Conservation (phyloP, 1,140 invertebrate species). For the Latrodectus geometricus region DNA sequence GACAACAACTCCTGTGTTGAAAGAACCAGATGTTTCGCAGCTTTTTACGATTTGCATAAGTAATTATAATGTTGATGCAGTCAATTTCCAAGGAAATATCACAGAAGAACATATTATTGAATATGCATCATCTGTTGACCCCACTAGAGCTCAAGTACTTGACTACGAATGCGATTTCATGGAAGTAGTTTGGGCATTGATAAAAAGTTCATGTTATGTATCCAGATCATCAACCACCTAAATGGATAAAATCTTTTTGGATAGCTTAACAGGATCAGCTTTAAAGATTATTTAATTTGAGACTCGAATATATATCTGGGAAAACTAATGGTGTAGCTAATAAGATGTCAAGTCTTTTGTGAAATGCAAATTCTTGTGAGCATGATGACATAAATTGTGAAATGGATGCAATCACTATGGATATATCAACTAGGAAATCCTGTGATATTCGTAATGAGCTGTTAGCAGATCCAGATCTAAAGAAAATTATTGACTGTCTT, state of each 20-base stretch:
- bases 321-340: not conserved
- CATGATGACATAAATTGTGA: too few species aligned
- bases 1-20: constrained; percentile 22
- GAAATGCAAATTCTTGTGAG: too few species aligned
- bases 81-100: constrained; percentile 56
- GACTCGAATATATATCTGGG: not conserved
- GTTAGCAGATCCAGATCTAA: constrained; percentile 7
- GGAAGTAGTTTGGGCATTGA: too few species aligned
- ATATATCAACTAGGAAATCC: not conserved
- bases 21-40: not conserved
- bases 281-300: not conserved
- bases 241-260: too few species aligned
- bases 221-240: too few species aligned
- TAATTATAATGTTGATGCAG: constrained; percentile 2
- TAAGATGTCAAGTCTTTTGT: not conserved
- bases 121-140: constrained; percentile 70
- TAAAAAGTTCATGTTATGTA: too few species aligned
- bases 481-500: constrained; percentile 9
- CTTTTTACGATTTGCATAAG: not conserved
- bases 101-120: constrained; percentile 68
- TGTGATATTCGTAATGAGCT: constrained; percentile 14
- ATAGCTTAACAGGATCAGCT: not conserved
- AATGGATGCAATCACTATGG: not conserved
- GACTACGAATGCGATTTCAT: too few species aligned
- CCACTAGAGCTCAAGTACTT: too few species aligned